Evolutionary conservation across 2,113 vertebrate genomes (phyloP).

Genomic region (Clarias magur): DNA sequence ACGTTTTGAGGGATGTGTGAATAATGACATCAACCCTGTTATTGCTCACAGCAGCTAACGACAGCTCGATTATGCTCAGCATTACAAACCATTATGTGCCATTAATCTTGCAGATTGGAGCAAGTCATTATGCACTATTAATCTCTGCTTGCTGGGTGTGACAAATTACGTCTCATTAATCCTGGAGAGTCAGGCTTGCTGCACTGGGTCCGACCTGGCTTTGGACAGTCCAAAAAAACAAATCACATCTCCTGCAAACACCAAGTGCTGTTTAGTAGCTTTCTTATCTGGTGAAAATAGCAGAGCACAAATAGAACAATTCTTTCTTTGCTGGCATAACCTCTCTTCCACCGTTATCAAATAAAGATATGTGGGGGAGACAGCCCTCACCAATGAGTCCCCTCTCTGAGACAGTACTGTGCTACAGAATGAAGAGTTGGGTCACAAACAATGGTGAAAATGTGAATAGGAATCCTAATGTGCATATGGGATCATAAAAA

Average conservation of each 20-base stretch:
- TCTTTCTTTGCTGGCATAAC: slow-evolving; percentile 28
- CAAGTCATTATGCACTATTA: slow-evolving; percentile 55
- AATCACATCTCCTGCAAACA: slow-evolving; percentile 46
- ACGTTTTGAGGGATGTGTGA: slow-evolving; percentile 43
- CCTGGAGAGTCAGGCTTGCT: slow-evolving; percentile 33
- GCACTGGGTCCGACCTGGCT: slow-evolving; percentile 41
- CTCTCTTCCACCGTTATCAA: slow-evolving; percentile 14
- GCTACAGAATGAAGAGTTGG: background rate
- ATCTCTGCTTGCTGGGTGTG: slow-evolving; percentile 53
- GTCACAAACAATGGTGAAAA: background rate
- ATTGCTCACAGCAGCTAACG: slow-evolving; percentile 55
- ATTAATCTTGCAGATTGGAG: slow-evolving; percentile 62
- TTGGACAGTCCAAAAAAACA: slow-evolving; percentile 33
- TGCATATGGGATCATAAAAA: slow-evolving; percentile 17
- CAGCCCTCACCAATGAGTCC: background rate
- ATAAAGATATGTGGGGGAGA: slow-evolving; percentile 3
- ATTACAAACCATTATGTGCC: slow-evolving; percentile 57
- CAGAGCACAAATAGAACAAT: slow-evolving; percentile 40
- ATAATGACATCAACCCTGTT: slow-evolving; percentile 53
- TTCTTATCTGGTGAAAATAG: slow-evolving; percentile 49
- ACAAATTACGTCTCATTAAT: slow-evolving; percentile 58
- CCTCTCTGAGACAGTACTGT: background rate
- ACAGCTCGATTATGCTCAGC: slow-evolving; percentile 58
- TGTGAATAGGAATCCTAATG: background rate
- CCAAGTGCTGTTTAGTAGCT: slow-evolving; percentile 48